Evolutionary conservation across 2,888 invertebrate species (phyloP), one percentile per base, ranked within the genome.

Genomic region (Andrena hattorfiana): DNA sequence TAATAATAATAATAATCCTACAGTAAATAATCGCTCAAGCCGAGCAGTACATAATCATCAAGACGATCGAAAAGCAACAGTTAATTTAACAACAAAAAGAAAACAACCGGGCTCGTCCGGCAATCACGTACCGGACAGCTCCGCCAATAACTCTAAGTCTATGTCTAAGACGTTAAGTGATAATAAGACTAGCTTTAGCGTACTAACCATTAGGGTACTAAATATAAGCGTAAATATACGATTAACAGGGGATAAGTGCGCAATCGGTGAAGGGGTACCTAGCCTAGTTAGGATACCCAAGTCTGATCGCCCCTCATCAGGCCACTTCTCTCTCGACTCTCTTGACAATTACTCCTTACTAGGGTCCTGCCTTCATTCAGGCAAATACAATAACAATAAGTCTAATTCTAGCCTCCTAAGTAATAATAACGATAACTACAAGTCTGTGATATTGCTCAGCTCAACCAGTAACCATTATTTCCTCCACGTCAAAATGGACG

Each of bases 361-460:
- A 93, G 93, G 92, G 92, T 93, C 92, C 92, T 92, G 93, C 93
- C 93, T 93, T 92, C 85, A 92, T 89, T 89, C 89, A 90, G 93
- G 93, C 92, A 91, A 92, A 91, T 92, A 93, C 93, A 93, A 93
- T 94, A 94, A 94, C 89, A 87, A 91, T 94, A 94, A 94, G 94
- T 93, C 92, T 94, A 94, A 94, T 92, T 89, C 90, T 94, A 94
- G 93, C 92, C 89, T 91, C 89, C 89, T 94, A 94, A 94, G 93
- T 92, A 92, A 92, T 92, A 91, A 92, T 91, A 92, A 93, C 92
- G 93, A 92, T 91, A 92, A 93, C 92, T 94, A 93, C 92, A 94
- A 93, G 93, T 94, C 94, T 94, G 94, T 94, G 94, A 94, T 94
- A 94, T 94, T 94, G 94, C 94, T 94, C 94, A 92, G 94, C 94